Evolutionary conservation across 37 sponge, comb jelly and placozoan species (phyloP).

Genomic region (Axinella damicornis): DNA sequence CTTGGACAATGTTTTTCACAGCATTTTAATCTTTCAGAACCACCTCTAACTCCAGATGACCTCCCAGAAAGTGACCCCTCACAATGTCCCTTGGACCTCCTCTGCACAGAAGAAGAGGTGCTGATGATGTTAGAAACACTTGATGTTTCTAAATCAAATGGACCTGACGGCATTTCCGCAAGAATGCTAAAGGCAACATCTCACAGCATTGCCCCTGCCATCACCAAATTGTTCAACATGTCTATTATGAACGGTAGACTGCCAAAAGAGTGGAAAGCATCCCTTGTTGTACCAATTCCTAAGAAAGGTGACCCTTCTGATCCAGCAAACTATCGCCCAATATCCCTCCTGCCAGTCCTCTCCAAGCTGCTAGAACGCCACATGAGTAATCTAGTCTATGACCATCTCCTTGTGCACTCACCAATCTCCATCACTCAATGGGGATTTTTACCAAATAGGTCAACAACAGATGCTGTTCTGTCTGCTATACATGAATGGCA

Average conservation of each 20-base stretch:
- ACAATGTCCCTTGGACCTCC: neutral
- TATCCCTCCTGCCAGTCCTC: neutral
- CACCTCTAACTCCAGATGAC: neutral
- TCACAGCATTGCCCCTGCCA: conserved; percentile 4
- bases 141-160: conserved; percentile 21
- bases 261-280: conserved; percentile 2
- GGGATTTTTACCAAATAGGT: neutral
- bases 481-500: conserved; percentile 8
- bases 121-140: neutral
- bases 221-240: conserved; percentile 30
- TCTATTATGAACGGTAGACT: neutral
- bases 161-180: conserved; percentile 28
- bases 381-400: neutral
- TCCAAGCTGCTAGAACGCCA: conserved; percentile 14
- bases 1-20: neutral
- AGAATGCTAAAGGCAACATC: conserved; percentile 21
- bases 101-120: conserved; percentile 21
- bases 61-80: neutral
- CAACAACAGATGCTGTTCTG: neutral
- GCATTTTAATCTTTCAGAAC: neutral
- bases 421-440: neutral
- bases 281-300: conserved; percentile 13
- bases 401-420: neutral
- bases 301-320: neutral
- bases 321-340: conserved; percentile 26